A percentile compares a stretch with the other conserved stretches of the same genome.
Conservation (phyloP, 2,888 invertebrate species). For the Drosophila tripunctata region DNA sequence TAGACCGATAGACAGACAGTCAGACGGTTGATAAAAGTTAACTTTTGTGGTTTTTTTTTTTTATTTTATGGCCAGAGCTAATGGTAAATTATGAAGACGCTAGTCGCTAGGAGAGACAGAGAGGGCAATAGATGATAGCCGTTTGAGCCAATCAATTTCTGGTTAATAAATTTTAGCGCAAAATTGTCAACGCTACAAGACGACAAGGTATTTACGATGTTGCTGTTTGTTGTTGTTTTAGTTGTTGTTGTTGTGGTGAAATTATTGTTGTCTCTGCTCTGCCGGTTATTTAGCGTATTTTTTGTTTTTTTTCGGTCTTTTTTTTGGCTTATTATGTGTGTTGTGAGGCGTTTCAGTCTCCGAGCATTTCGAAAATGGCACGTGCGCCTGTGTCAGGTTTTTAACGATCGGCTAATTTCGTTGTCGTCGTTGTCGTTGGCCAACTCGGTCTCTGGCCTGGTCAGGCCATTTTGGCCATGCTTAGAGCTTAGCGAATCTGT, state of each 20-base stretch:
- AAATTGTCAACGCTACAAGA: conserved; percentile 70
- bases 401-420: conserved; percentile 76
- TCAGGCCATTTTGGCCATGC: conserved; percentile 17
- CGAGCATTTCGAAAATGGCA: conserved; percentile 75
- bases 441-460: not conserved
- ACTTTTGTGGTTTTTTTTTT: conserved; percentile 30
- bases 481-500: conserved; percentile 34
- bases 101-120: conserved; percentile 4
- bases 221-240: conserved; percentile 44
- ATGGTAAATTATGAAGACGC: conserved; percentile 74
- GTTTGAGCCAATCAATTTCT: conserved; percentile 78
- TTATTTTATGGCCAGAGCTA: conserved; percentile 56
- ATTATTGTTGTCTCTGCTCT: conserved; percentile 54
- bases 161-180: conserved; percentile 77
- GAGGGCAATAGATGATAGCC: conserved; percentile 66
- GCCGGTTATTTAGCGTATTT: not conserved
- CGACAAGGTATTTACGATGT: conserved; percentile 64
- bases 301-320: conserved; percentile 17
- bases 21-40: conserved; percentile 40
- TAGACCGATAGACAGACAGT: not conserved
- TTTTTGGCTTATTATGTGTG: conserved; percentile 50
- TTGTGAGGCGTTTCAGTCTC: conserved; percentile 62
- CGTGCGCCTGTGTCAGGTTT: conserved; percentile 79
- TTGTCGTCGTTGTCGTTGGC: conserved; percentile 16
- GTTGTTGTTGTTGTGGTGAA: conserved; percentile 46